Percentiles rank a stretch among this genome's conserved stretches.
phyloP scores from a whole-genome alignment of 1,140 invertebrate species.

The Zaprionus camerounensis region DNA sequence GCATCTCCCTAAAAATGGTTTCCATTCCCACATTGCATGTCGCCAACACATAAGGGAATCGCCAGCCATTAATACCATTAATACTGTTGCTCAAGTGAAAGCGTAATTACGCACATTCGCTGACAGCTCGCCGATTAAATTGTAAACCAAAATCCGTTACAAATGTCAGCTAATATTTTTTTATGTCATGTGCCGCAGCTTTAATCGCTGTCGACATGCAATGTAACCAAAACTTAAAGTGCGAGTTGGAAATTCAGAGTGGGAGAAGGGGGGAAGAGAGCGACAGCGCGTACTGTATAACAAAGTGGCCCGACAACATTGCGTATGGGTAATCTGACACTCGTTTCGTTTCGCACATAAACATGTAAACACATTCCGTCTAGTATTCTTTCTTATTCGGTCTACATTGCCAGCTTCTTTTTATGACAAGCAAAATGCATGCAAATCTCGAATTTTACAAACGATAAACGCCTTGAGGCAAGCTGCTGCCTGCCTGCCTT shows the following conservation, averaged over 20 bases:
- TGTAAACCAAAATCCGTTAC: slow-evolving; percentile 15
- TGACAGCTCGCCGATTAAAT: slow-evolving; percentile 44
- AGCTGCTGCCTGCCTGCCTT: slow-evolving; percentile 50
- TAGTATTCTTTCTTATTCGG: slow-evolving; percentile 2
- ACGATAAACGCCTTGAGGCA: slow-evolving; percentile 81
- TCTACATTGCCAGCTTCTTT: slow-evolving; percentile 40
- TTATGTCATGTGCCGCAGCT: slow-evolving; percentile 37
- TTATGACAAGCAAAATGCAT: slow-evolving; percentile 80
- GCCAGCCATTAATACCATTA: slow-evolving; percentile 42
- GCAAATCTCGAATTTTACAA: slow-evolving; percentile 82
- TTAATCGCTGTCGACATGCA: slow-evolving; percentile 43
- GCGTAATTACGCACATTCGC: slow-evolving; percentile 45
- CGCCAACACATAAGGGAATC: slow-evolving; percentile 19
- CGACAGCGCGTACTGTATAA: slow-evolving; percentile 48
- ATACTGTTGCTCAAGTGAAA: slow-evolving; percentile 34
- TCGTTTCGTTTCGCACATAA: slow-evolving; percentile 59
- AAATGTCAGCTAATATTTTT: slow-evolving; percentile 28
- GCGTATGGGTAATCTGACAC: slow-evolving; percentile 78
- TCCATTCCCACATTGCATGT: slow-evolving; percentile 29
- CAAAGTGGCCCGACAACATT: slow-evolving; percentile 75
- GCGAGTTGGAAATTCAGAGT: not conserved
- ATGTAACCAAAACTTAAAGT: slow-evolving; percentile 20
- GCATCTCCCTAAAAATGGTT: slow-evolving; percentile 3
- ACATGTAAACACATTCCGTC: slow-evolving; percentile 74
- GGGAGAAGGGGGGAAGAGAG: not conserved